Conservation (phyloP, 2,113 vertebrate genomes). For the Gulo gulo region DNA sequence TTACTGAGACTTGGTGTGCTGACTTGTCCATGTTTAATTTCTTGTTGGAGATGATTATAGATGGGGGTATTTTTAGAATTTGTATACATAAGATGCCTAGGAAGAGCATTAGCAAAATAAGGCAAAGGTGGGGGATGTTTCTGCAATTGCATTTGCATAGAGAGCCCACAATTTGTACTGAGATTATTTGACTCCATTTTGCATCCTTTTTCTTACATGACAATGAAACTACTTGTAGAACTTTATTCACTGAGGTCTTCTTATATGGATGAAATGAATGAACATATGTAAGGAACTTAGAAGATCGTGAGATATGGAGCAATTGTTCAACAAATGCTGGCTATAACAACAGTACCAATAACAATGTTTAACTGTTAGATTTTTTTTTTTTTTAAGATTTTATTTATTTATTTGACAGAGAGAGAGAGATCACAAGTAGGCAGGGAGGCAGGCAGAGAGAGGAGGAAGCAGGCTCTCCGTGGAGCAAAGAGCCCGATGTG, state of each 20-base stretch:
- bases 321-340: neutral
- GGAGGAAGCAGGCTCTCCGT: too few species aligned
- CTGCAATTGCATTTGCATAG: neutral
- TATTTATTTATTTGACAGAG: too few species aligned
- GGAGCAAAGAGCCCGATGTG: too few species aligned
- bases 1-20: neutral
- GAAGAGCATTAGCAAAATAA: neutral
- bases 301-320: neutral
- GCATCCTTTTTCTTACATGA: neutral
- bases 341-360: neutral
- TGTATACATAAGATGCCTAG: neutral
- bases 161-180: neutral
- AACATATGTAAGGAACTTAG: neutral
- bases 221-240: neutral
- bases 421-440: too few species aligned
- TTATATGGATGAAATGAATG: neutral
- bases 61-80: neutral
- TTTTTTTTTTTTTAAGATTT: too few species aligned
- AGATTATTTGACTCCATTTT: neutral
- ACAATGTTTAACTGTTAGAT: neutral
- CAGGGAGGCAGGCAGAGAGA: too few species aligned
- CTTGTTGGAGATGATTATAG: neutral
- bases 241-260: neutral
- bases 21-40: neutral
- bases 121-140: neutral